Conservation (phyloP, 2,888 invertebrate genomes). For the Noctua fimbriata region DNA sequence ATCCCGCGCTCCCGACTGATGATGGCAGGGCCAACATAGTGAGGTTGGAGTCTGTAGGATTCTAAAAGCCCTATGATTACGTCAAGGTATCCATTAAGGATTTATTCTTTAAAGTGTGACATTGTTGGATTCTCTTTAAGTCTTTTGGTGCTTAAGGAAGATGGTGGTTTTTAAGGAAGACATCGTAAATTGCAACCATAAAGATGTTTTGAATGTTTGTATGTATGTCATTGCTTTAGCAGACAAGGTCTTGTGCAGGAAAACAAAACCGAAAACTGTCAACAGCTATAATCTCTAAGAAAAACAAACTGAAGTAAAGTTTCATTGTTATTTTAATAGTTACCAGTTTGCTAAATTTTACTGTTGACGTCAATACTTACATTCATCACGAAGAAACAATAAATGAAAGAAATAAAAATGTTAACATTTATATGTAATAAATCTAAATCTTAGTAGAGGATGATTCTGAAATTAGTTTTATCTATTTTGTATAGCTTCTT, state of each 20-base stretch:
- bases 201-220: conserved; percentile 9
- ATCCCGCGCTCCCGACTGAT: background rate
- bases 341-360: background rate
- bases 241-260: conserved; percentile 29
- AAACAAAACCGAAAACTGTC: conserved; percentile 26
- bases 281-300: conserved; percentile 14
- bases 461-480: conserved; percentile 15
- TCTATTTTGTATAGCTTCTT: conserved; percentile 16
- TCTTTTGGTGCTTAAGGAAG: background rate
- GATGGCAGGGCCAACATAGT: too few relatives aligned
- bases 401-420: conserved; percentile 8
- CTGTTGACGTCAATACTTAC: background rate
- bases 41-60: background rate
- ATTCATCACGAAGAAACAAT: conserved; percentile 2
- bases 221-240: conserved; percentile 1
- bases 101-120: background rate
- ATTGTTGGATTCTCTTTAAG: background rate
- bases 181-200: background rate
- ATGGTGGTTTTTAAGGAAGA: conserved; percentile 9
- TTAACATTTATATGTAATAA: background rate
- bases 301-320: conserved; percentile 12
- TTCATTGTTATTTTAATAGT: conserved; percentile 21
- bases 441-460: conserved; percentile 19
- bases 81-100: background rate
- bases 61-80: background rate